These are phyloP conservation scores for Ptilonorhynchus violaceus DNA, from an alignment of 2,113 vertebrate genomes.

Conservation along the genomic window DNA sequence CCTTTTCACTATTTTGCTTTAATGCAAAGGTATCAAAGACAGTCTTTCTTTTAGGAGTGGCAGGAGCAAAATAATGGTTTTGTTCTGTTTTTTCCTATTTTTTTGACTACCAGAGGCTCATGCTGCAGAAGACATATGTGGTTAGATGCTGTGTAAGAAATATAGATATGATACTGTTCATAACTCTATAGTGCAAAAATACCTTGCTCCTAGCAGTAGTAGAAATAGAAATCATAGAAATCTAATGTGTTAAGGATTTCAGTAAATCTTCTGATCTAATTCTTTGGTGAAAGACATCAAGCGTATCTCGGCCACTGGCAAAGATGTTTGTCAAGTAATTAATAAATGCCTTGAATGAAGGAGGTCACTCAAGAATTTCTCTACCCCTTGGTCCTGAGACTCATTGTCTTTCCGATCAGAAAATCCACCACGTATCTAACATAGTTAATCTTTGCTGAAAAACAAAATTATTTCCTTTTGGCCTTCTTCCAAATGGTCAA, in stretches of 20 bases:
- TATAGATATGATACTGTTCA: neutral
- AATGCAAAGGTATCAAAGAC: neutral
- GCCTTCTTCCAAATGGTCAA: neutral
- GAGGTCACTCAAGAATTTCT: neutral
- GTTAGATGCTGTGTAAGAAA: neutral
- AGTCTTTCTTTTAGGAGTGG: neutral
- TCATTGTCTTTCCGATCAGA: neutral
- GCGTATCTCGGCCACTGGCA: neutral
- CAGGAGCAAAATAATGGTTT: neutral
- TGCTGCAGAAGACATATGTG: neutral
- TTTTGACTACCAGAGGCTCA: neutral
- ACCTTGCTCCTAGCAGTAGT: neutral
- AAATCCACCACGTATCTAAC: neutral
- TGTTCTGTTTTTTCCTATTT: neutral
- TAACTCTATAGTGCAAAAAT: neutral
- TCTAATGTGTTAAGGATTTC: neutral
- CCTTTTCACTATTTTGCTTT: neutral
- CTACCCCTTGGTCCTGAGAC: neutral
- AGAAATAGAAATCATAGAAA: neutral
- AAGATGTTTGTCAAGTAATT: neutral
- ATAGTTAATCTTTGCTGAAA: neutral
- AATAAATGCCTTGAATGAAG: neutral
- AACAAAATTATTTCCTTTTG: neutral
- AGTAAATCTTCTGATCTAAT: neutral
- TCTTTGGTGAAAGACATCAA: neutral